Evolutionary conservation across 2,797 vertebrate species (phyloP).

Genomic region (Parambassis ranga): DNA sequence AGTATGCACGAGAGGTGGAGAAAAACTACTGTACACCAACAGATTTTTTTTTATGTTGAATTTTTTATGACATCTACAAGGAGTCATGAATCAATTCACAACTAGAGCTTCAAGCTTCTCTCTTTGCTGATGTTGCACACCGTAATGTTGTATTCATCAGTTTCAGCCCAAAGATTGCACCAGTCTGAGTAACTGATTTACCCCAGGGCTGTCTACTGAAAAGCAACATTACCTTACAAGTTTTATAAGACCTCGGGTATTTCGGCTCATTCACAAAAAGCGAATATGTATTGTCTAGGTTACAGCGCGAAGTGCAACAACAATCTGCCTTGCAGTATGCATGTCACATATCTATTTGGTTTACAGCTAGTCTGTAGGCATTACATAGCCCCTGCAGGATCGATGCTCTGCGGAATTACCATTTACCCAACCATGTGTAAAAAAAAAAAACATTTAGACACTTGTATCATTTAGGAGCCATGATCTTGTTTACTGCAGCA

Average conservation of each 20-base stretch:
- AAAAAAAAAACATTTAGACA: background rate
- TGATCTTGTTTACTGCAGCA: slow-evolving; percentile 1
- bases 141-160: background rate
- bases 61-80: slow-evolving; percentile 29
- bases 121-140: slow-evolving; percentile 14
- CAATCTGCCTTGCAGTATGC: background rate
- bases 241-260: background rate
- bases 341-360: background rate
- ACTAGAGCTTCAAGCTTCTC: slow-evolving; percentile 13
- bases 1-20: slow-evolving; percentile 41
- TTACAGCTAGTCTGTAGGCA: slow-evolving; percentile 18
- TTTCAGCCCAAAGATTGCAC: background rate
- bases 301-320: slow-evolving; percentile 13
- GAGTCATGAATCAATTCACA: slow-evolving; percentile 40
- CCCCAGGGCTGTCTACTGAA: too few species aligned
- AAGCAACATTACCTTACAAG: background rate
- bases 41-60: slow-evolving; percentile 54
- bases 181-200: background rate
- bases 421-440: background rate
- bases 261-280: background rate
- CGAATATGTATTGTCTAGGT: background rate
- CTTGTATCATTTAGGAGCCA: background rate
- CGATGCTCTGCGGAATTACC: background rate
- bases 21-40: slow-evolving; percentile 35
- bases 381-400: background rate